These are phyloP conservation scores for Melitaea cinxia DNA, from an alignment of 1,140 invertebrate species.

Conservation along the genomic window DNA sequence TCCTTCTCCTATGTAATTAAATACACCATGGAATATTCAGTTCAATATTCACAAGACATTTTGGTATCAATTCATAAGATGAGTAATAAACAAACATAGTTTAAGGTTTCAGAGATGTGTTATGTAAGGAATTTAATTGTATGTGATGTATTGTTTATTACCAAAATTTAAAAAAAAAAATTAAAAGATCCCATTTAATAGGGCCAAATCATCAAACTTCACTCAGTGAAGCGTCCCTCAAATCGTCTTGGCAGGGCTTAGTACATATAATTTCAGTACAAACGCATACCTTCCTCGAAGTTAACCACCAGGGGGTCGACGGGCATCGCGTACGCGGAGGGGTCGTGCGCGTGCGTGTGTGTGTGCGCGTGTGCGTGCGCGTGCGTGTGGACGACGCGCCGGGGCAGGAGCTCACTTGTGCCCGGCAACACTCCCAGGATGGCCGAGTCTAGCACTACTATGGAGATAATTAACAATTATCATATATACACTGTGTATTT, in stretches of 20 bases:
- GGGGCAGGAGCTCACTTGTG: slow-evolving; percentile 48
- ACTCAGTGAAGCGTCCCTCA: slow-evolving; percentile 24
- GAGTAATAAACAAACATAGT: too few species aligned
- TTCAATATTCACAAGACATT: too few species aligned
- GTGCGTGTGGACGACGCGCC: slow-evolving; percentile 56
- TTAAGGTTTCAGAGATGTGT: too few species aligned
- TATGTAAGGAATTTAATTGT: too few species aligned
- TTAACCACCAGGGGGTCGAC: slow-evolving; percentile 87
- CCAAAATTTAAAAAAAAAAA: too few species aligned
- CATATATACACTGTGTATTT: too few species aligned
- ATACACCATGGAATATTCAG: neutral
- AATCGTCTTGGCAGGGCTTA: slow-evolving; percentile 46
- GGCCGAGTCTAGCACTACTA: slow-evolving; percentile 67
- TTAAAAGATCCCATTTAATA: too few species aligned
- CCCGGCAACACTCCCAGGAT: slow-evolving; percentile 67
- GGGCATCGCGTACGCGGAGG: slow-evolving; percentile 72
- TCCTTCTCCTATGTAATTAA: too few species aligned
- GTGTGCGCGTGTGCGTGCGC: slow-evolving; percentile 42
- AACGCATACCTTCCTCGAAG: slow-evolving; percentile 90
- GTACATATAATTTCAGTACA: slow-evolving; percentile 82
- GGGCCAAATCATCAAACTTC: neutral
- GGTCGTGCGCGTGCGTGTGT: slow-evolving; percentile 44
- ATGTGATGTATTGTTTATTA: too few species aligned
- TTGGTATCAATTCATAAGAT: too few species aligned
- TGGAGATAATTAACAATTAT: slow-evolving; percentile 11